Conservation (phyloP, 2,797 vertebrate genomes). For the Neopelma chrysocephalum region DNA sequence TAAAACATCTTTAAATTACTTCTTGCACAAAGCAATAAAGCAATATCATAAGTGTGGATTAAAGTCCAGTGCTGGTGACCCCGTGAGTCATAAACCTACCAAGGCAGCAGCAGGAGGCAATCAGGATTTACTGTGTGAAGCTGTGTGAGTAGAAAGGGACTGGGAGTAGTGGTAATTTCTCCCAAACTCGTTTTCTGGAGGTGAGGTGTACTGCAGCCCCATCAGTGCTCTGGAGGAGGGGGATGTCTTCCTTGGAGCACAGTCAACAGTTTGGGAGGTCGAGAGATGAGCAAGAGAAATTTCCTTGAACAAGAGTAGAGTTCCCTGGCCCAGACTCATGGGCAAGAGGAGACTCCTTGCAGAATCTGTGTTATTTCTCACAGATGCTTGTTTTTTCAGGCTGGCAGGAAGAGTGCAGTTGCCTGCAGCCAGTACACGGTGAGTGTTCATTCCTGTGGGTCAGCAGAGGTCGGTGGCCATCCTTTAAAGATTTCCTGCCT, state of each 20-base stretch:
- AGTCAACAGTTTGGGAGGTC: neutral
- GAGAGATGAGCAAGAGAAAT: neutral
- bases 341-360: neutral
- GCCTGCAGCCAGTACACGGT: neutral
- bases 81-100: neutral
- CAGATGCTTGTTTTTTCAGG: neutral
- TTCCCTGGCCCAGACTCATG: neutral
- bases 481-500: neutral
- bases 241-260: neutral
- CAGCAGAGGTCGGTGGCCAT: neutral
- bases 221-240: neutral
- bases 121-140: rapidly evolving
- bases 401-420: neutral
- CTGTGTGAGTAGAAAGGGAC: neutral
- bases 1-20: neutral
- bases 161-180: neutral
- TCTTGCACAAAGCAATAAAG: neutral
- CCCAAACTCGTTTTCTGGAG: neutral
- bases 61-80: neutral
- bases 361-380: neutral
- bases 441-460: neutral
- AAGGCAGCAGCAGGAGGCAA: neutral
- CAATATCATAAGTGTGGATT: neutral
- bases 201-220: neutral
- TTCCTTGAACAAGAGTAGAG: neutral